A percentile compares a stretch with the other conserved stretches of the same genome.
Conservation (phyloP, 53 echinoderm and acorn worm species). For the Zoroaster sp. region DNA sequence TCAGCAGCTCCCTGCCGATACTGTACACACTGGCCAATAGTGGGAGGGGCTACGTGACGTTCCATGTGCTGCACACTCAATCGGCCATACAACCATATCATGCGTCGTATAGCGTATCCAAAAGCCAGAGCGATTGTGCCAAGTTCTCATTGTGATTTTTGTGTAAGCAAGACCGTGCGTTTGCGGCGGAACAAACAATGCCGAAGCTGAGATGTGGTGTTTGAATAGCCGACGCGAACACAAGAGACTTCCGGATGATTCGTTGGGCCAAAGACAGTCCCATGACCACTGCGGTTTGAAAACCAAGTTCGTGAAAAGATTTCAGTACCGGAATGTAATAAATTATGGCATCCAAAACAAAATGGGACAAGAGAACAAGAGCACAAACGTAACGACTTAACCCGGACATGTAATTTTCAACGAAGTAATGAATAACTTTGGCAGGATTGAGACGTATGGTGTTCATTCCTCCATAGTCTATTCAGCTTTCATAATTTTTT, state of each 20-base stretch:
- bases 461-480: too few relatives aligned
- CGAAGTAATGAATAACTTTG: background rate
- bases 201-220: slow-evolving; percentile 3
- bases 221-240: slow-evolving; percentile 7
- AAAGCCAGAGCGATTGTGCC: slow-evolving; percentile 32
- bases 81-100: background rate
- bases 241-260: slow-evolving; percentile 46
- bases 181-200: slow-evolving; percentile 49
- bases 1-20: background rate
- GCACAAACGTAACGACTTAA: too few relatives aligned
- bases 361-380: background rate
- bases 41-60: slow-evolving; percentile 35
- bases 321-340: background rate
- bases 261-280: background rate
- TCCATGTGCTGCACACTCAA: background rate
- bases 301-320: background rate
- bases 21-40: background rate
- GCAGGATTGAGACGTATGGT: too few relatives aligned
- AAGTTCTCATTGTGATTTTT: slow-evolving; percentile 11
- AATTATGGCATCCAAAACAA: background rate
- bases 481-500: too few relatives aligned
- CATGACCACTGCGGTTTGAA: slow-evolving; percentile 1
- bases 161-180: slow-evolving; percentile 16
- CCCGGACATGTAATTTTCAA: background rate
- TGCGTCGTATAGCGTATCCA: background rate